Evolutionary conservation across 2,888 invertebrate genomes (phyloP).

Genomic region (Caenorhabditis sp.): DNA sequence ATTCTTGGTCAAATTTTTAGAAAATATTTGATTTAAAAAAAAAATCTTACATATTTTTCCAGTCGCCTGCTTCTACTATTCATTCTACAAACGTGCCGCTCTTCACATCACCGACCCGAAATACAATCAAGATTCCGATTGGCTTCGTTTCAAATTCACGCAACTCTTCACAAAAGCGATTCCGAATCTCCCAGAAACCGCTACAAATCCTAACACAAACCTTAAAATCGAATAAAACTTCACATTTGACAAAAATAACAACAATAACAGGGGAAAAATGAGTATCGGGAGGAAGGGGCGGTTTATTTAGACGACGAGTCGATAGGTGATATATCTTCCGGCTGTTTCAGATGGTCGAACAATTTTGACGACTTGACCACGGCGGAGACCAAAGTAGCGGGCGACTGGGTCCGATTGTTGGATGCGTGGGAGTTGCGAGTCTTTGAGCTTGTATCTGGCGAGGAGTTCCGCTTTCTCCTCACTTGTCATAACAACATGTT

Average conservation of each 20-base stretch:
- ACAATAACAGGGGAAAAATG: slow-evolving; percentile 2
- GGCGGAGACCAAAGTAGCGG: slow-evolving; percentile 94
- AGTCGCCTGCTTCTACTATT: slow-evolving; percentile 88
- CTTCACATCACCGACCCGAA: slow-evolving; percentile 86
- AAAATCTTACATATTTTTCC: too few species aligned
- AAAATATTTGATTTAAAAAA: slow-evolving; percentile 66
- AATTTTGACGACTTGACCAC: slow-evolving; percentile 94
- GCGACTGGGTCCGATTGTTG: slow-evolving; percentile 98
- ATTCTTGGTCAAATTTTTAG: not conserved
- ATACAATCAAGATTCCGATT: slow-evolving; percentile 83
- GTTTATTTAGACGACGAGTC: slow-evolving; percentile 72
- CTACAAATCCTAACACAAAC: not conserved
- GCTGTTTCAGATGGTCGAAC: slow-evolving; percentile 97
- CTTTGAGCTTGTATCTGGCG: slow-evolving; percentile 94
- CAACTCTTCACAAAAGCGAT: not conserved
- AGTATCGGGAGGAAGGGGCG: not conserved
- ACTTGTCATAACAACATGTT: slow-evolving; percentile 96
- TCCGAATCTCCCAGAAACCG: not conserved
- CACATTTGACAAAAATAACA: slow-evolving; percentile 11
- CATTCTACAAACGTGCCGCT: slow-evolving; percentile 87
- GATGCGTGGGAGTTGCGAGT: slow-evolving; percentile 97
- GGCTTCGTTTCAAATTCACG: slow-evolving; percentile 75
- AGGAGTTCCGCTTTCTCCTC: slow-evolving; percentile 96
- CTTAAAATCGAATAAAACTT: slow-evolving; percentile 2
- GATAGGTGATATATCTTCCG: slow-evolving; percentile 95